Percentiles rank a stretch among this genome's conserved stretches.
These are phyloP conservation scores for Pheosia tremula DNA, from an alignment of 2,888 invertebrate genomes.

Conservation along the genomic window DNA sequence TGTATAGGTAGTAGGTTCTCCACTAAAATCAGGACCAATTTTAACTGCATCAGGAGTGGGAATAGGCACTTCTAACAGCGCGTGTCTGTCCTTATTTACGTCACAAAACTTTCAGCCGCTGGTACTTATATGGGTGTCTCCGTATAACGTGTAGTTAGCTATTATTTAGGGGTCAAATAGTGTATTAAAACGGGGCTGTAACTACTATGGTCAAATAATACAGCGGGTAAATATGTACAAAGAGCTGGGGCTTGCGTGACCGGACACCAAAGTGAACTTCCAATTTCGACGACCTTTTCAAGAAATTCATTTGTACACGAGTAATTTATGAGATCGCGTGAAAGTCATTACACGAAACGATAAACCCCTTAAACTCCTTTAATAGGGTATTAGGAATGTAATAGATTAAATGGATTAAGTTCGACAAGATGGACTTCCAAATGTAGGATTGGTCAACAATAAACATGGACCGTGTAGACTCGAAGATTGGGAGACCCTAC, in stretches of 20 bases:
- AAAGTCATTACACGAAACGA: conserved; percentile 50
- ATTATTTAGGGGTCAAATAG: conserved; percentile 35
- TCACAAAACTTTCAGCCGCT: conserved; percentile 29
- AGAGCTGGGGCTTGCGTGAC: conserved; percentile 71
- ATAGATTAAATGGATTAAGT: not conserved
- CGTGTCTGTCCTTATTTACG: conserved; percentile 31
- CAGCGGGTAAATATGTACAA: conserved; percentile 65
- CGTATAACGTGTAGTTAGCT: conserved; percentile 23
- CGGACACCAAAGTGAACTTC: conserved; percentile 71
- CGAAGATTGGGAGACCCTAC: too few species aligned
- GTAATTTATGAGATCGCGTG: conserved; percentile 72
- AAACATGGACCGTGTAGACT: not conserved
- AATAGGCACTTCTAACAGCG: conserved; percentile 25
- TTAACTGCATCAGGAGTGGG: conserved; percentile 13
- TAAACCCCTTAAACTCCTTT: conserved; percentile 65
- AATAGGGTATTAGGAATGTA: conserved; percentile 22
- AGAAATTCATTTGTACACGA: conserved; percentile 75
- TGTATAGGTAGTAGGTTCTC: not conserved
- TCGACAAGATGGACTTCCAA: not conserved
- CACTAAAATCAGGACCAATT: not conserved
- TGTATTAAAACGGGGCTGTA: conserved; percentile 41
- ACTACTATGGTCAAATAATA: conserved; percentile 55
- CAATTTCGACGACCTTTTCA: conserved; percentile 82
- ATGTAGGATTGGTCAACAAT: not conserved
- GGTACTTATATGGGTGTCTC: conserved; percentile 33